Evolutionary conservation across 1,140 invertebrate genomes (phyloP).

Genomic region (Neodiprion virginianus): DNA sequence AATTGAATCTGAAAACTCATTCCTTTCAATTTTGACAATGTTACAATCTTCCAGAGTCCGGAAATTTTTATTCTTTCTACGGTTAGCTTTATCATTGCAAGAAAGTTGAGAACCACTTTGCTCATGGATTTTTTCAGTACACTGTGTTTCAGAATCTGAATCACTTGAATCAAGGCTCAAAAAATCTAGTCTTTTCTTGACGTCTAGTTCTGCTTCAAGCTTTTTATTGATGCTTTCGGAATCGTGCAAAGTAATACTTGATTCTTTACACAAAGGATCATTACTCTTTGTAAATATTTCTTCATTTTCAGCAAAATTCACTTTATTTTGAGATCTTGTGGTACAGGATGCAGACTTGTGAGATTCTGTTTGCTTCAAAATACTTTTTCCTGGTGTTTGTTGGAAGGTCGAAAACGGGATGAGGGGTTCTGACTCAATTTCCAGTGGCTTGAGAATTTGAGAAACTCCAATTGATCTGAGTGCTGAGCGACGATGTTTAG

Average conservation of each 20-base stretch:
- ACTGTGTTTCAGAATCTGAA: background rate
- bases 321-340: conserved; percentile 33
- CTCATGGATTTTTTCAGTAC: background rate
- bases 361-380: conserved; percentile 45
- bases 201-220: conserved; percentile 30
- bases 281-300: conserved; percentile 23
- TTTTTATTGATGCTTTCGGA: conserved; percentile 30
- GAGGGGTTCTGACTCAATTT: conserved; percentile 45
- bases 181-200: conserved; percentile 23
- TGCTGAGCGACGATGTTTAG: conserved; percentile 9
- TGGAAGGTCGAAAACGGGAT: conserved; percentile 50
- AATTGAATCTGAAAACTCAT: too few relatives aligned
- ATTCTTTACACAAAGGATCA: background rate
- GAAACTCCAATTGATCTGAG: background rate
- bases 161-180: background rate
- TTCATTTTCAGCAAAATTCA: background rate
- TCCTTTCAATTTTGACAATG: too few relatives aligned
- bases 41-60: too few relatives aligned
- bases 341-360: conserved; percentile 12
- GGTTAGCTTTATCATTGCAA: too few relatives aligned
- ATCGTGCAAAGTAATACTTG: conserved; percentile 36
- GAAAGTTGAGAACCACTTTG: too few relatives aligned
- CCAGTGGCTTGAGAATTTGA: conserved; percentile 47
- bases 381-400: conserved; percentile 51
- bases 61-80: too few relatives aligned